Evolutionary conservation across 2,797 vertebrate genomes (phyloP).

Genomic region (Channa striata): DNA sequence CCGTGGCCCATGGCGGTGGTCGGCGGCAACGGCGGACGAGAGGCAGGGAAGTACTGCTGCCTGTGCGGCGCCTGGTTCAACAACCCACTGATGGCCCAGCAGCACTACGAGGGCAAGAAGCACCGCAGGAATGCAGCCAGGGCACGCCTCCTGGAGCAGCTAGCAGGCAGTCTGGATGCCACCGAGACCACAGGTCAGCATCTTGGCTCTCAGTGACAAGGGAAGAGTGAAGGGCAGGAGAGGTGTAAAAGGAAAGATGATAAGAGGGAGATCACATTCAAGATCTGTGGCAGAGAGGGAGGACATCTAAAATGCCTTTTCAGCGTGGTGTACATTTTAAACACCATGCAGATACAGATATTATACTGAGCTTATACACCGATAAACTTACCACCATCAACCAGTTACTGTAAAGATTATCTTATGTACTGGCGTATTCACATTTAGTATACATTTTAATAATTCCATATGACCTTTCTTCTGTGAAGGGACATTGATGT

Average conservation of each 20-base stretch:
- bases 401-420: slow-evolving; percentile 12
- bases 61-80: slow-evolving; percentile 90
- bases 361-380: slow-evolving; percentile 21
- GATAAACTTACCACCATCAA: slow-evolving; percentile 48
- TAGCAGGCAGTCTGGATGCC: slow-evolving; percentile 86
- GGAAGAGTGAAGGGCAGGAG: slow-evolving; percentile 36
- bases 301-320: slow-evolving; percentile 44
- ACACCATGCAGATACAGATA: slow-evolving; percentile 12
- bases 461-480: background rate
- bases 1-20: slow-evolving; percentile 74
- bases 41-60: slow-evolving; percentile 88
- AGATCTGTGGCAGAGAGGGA: slow-evolving; percentile 30
- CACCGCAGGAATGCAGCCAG: slow-evolving; percentile 89
- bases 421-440: background rate
- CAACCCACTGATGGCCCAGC: slow-evolving; percentile 90
- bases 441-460: slow-evolving; percentile 3
- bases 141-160: slow-evolving; percentile 85
- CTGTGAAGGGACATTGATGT: background rate
- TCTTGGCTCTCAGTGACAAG: slow-evolving; percentile 32
- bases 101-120: slow-evolving; percentile 90
- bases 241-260: slow-evolving; percentile 55
- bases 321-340: slow-evolving; percentile 45
- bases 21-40: slow-evolving; percentile 76
- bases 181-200: slow-evolving; percentile 87
- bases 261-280: slow-evolving; percentile 58